A percentile compares a stretch with the other conserved stretches of the same genome.
These are phyloP conservation scores for Acronicta psi DNA, from an alignment of 2,888 invertebrate genomes.

Conservation along the genomic window DNA sequence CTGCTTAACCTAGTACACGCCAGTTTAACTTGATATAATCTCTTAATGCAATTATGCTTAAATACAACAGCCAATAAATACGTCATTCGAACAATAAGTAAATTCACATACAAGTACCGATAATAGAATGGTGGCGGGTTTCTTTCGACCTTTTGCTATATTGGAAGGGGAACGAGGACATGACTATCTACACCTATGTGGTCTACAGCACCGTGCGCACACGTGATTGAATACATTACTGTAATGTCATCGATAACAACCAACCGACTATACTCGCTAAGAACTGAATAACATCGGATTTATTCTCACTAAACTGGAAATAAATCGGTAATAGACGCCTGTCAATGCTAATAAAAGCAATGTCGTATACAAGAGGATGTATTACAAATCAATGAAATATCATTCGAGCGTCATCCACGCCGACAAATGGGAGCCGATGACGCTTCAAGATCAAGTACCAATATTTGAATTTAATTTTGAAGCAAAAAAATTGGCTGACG, in stretches of 20 bases:
- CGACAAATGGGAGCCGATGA: constrained; percentile 23
- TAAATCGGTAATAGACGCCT: constrained; percentile 32
- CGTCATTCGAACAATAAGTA: constrained; percentile 37
- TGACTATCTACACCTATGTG: constrained; percentile 33
- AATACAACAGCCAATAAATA: constrained; percentile 17
- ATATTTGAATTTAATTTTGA: constrained; percentile 7
- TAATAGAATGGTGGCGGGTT: constrained; percentile 41
- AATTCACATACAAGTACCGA: constrained; percentile 30
- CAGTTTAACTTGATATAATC: constrained; percentile 8
- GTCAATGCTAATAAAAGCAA: constrained; percentile 40
- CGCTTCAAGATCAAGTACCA: constrained; percentile 14
- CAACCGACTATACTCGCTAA: constrained; percentile 16
- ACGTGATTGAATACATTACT: constrained; percentile 42
- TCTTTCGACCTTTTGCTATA: constrained; percentile 57
- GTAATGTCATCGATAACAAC: constrained; percentile 17
- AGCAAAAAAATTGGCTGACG: background rate
- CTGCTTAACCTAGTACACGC: constrained; percentile 1
- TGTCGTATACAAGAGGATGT: constrained; percentile 21
- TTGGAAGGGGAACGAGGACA: constrained; percentile 59
- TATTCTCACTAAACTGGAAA: constrained; percentile 35
- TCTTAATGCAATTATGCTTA: constrained; percentile 21
- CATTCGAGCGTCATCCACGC: constrained; percentile 11
- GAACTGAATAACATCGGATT: constrained; percentile 17
- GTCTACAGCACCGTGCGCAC: constrained; percentile 33
- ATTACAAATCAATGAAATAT: constrained; percentile 30